Evolutionary conservation across 2,113 vertebrate species (phyloP).

Genomic region (Cinclus mexicanus): DNA sequence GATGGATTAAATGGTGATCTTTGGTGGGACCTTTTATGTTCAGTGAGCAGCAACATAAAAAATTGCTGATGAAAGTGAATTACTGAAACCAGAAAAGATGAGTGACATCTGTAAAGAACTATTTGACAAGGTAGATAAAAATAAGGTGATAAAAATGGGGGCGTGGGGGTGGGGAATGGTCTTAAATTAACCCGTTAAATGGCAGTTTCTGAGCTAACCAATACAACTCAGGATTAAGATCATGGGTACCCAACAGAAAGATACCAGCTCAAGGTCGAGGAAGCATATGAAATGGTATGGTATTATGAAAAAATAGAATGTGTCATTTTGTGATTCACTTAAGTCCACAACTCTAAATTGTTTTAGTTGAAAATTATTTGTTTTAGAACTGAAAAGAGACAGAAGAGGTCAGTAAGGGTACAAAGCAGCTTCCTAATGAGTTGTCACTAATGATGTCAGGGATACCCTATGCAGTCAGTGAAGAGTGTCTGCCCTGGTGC

Average conservation of each 20-base stretch:
- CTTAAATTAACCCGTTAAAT: not conserved
- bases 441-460: not conserved
- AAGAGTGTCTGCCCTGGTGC: not conserved
- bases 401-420: not conserved
- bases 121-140: not conserved
- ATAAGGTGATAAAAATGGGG: not conserved
- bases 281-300: not conserved
- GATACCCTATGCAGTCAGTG: not conserved
- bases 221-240: not conserved
- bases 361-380: not conserved
- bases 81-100: not conserved
- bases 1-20: not conserved
- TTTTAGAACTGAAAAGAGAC: not conserved
- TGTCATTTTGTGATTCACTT: not conserved
- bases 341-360: not conserved
- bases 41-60: not conserved
- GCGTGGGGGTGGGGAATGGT: not conserved
- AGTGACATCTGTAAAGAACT: not conserved
- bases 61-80: not conserved
- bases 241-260: not conserved
- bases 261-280: accelerated
- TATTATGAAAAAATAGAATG: not conserved
- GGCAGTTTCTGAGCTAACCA: not conserved
- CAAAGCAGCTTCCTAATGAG: not conserved
- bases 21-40: not conserved